Evolutionary conservation across 2,113 vertebrate species (phyloP).

Genomic region (Zootoca vivipara): DNA sequence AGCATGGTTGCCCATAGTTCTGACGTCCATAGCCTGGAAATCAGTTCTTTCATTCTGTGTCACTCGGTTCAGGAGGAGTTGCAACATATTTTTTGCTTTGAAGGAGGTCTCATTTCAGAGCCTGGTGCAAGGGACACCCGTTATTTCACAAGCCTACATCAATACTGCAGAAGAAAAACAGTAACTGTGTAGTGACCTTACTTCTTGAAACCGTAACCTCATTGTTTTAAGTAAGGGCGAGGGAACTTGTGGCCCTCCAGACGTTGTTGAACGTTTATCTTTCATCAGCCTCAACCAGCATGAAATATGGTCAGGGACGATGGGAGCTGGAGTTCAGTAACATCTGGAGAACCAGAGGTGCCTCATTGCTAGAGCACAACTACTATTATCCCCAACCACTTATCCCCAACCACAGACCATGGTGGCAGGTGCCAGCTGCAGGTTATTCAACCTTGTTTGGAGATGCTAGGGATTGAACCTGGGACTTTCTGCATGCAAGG

Average conservation of each 20-base stretch:
- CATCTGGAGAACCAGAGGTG: too few species aligned
- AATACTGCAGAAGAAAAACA: neutral
- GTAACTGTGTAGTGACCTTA: neutral
- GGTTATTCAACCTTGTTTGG: too few species aligned
- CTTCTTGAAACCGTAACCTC: neutral
- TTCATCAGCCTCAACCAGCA: too few species aligned
- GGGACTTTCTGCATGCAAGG: too few species aligned
- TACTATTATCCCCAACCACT: neutral
- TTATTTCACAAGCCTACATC: neutral
- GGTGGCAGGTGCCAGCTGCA: neutral
- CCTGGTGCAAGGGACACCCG: too few species aligned
- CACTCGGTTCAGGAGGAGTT: neutral
- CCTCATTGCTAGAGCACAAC: neutral
- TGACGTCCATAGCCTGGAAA: neutral
- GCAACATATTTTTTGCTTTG: neutral
- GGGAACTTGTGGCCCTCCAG: neutral
- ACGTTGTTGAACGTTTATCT: neutral
- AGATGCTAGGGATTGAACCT: too few species aligned
- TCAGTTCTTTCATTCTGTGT: neutral
- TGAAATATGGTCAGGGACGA: too few species aligned
- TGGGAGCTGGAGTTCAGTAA: too few species aligned
- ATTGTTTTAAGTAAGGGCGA: neutral
- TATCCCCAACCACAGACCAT: neutral
- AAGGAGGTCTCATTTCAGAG: neutral
- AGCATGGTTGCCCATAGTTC: neutral